Evolutionary conservation across 2,888 invertebrate species (phyloP).

Genomic region (Drosophila melanosoma): DNA sequence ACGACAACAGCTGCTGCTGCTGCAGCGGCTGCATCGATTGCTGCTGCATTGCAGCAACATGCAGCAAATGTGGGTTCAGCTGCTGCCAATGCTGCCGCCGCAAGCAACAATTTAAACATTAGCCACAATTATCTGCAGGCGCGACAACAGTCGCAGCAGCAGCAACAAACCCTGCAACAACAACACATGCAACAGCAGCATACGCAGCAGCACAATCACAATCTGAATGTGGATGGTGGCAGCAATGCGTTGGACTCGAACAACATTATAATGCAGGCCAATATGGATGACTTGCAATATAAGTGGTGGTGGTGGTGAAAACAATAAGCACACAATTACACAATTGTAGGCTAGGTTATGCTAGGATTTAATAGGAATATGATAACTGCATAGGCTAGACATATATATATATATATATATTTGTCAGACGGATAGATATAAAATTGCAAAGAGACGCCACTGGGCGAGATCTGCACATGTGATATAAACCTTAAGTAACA

Average conservation of each 20-base stretch:
- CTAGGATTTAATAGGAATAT: conserved; percentile 28
- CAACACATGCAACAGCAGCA: conserved; percentile 53
- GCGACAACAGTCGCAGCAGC: conserved; percentile 59
- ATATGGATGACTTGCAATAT: conserved; percentile 84
- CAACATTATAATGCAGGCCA: conserved; percentile 84
- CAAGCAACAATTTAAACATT: conserved; percentile 70
- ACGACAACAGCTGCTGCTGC: conserved; percentile 74
- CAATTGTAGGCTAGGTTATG: conserved; percentile 65
- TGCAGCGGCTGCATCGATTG: conserved; percentile 64
- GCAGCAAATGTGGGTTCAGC: conserved; percentile 60
- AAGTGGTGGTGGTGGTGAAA: conserved; percentile 84
- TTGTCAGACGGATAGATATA: conserved; percentile 17
- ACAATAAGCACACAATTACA: conserved; percentile 39
- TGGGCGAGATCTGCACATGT: conserved; percentile 48
- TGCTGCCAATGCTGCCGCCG: conserved; percentile 53
- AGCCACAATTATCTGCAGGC: conserved; percentile 73
- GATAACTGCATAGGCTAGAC: conserved; percentile 31
- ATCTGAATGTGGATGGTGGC: conserved; percentile 72
- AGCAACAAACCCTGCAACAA: conserved; percentile 48
- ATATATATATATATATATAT: conserved; percentile 6
- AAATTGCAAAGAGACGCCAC: conserved; percentile 24
- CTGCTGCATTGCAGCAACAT: conserved; percentile 62
- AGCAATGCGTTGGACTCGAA: conserved; percentile 83
- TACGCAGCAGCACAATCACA: conserved; percentile 64
- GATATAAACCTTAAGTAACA: conserved; percentile 75